Evolutionary conservation across 2,797 vertebrate species (phyloP), one percentile per base, ranked within the genome.

Genomic region (Miichthys miiuy): DNA sequence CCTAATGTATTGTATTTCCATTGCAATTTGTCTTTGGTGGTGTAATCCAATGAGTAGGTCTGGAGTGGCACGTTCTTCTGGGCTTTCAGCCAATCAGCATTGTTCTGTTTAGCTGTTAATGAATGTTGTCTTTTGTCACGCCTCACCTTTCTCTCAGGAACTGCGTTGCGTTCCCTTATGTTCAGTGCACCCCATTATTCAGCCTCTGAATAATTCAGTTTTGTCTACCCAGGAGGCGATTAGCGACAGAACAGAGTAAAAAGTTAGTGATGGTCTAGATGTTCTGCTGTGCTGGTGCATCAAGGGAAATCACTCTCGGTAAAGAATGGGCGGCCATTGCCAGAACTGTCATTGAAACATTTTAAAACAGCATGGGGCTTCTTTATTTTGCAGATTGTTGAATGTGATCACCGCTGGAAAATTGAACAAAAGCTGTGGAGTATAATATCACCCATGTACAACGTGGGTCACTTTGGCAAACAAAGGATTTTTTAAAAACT

Each of bases 171-270:
- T 69, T 75, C 67, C 81, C 77, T 63, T 21, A 57, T 62, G 78
- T 77, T 87, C 46, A 21, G 16, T 30, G 65, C 47, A 65, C 64
- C 63, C 66, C 63, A 77, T 89, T 84, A 88, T 84, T 87, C 86
- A 87, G 51, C 42, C 41, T 69, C 77, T 89, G 75, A 91, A 91
- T 92, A 74, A 91, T 91, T 90, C 84, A 81, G 68, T 57, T 86
- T 79, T 47, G 62, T 87, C 67, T 66, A 65, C 75, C 72, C 79
- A 67, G 75, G 71, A 81, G 83, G 69, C 10, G 67, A 91, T 88
- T 88, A 86, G 72, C 3, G 7, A 72, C 76, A 79, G 56, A 79
- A 72, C 21, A 48, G 27, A 61, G 70, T 65, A 57, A 68, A 82
- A 84, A 86, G 65, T 87, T 79, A 75, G 50, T 67, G 72, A 86